Evolutionary conservation across 37 sponge, comb jelly and placozoan species (phyloP), one percentile per base, ranked within the genome.

Genomic region (Ephydatia muelleri): DNA sequence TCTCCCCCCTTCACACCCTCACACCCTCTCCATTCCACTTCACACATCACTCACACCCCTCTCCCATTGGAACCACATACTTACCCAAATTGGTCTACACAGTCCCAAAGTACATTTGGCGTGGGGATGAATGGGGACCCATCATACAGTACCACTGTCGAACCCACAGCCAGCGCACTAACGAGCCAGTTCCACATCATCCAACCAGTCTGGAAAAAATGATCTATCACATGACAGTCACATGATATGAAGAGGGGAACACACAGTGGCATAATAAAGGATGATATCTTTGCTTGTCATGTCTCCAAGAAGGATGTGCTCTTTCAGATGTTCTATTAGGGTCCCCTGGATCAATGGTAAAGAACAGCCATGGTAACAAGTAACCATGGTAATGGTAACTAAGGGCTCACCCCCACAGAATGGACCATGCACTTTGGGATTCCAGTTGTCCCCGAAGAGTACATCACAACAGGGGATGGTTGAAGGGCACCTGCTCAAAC

Each of bases 101-200:
- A 86, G 83, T 98, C 97, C 93, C 95, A 98, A 27, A 98, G 88
- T 8, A 90, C 89, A 47, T 77, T 83, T 23, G 90, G 87, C 0
- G 90, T 77, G 9, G 99, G 99, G 2, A 96, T 36, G 72, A 96
- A 92, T 8, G 99, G 99, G 68, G 99, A 98, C 23, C 99, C 99
- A 76, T 98, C 99, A 66, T 98, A 98, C 28, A 96, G 86, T 16
- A 98, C 96, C 16, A 96, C 81, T 25, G 90, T 85, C 23, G 93
- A 89, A 5, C 99, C 99, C 25, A 92, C 88, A 32, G 93, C 95
- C 47, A 98, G 81, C 23, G 88, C 87, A 26, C 93, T 83, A 65
- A 98, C 97, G 70, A 98, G 80, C 99, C 99, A 98, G 75, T 98
- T 98, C 99, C 99, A 98, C 99, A 98, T 98, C 99, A 98, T 98